A percentile compares a stretch with the other conserved stretches of the same genome.
phyloP scores from a whole-genome alignment of 2,113 vertebrate genomes.

The Neogobius melanostomus region DNA sequence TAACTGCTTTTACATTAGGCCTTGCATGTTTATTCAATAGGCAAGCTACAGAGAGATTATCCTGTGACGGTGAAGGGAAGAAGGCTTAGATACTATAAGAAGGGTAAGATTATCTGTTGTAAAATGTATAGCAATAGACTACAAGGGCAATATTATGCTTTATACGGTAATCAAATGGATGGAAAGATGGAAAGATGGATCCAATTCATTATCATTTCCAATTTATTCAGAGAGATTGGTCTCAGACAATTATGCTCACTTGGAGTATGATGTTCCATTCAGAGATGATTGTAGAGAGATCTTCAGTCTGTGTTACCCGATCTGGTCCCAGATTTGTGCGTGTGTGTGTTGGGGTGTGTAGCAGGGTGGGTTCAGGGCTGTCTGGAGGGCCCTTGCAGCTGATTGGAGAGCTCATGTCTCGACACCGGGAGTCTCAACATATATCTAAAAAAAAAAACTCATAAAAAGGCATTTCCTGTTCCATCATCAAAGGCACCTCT shows the following conservation, averaged over 20 bases:
- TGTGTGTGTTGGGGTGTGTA: background rate
- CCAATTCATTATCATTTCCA: no score
- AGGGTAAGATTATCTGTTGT: no score
- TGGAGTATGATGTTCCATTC: background rate
- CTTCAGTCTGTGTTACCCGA: background rate
- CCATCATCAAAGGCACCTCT: slow-evolving; percentile 11
- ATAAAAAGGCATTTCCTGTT: slow-evolving; percentile 28
- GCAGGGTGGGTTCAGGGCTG: background rate
- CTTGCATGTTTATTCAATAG: background rate
- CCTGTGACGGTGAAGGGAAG: no score
- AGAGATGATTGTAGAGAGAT: background rate
- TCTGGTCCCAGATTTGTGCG: background rate
- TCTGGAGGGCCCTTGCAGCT: slow-evolving; percentile 17
- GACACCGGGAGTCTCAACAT: slow-evolving; percentile 18
- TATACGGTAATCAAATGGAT: background rate
- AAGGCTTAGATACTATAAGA: no score
- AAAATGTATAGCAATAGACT: no score
- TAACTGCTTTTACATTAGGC: background rate
- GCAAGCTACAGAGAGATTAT: no score
- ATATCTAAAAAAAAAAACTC: slow-evolving; percentile 1
- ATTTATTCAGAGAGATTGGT: no score
- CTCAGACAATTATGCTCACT: no score
- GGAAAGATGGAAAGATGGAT: background rate
- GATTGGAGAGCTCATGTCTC: slow-evolving; percentile 15
- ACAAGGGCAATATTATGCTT: no score